Evolutionary conservation across 2,113 vertebrate genomes (phyloP).

Genomic region (Pterocles orientalis): DNA sequence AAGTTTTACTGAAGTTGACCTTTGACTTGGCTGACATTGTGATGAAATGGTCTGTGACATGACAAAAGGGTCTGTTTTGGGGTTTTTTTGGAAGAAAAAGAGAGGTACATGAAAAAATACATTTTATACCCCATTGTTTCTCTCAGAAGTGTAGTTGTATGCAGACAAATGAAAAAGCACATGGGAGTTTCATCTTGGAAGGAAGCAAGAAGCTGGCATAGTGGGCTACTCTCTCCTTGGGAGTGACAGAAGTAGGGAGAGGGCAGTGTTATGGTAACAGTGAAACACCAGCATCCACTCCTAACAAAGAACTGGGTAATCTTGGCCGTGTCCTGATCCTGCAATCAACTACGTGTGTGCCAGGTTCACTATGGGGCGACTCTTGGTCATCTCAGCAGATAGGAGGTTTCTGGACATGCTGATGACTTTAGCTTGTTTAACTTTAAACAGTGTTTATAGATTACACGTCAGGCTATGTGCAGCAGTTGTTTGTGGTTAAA

Average conservation of each 20-base stretch:
- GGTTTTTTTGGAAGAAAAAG: neutral
- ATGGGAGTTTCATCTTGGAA: neutral
- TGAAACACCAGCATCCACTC: neutral
- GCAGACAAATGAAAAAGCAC: neutral
- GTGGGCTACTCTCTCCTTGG: neutral
- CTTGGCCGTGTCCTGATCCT: neutral
- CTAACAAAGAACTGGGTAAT: neutral
- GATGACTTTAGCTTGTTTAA: neutral
- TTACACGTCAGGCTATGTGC: neutral
- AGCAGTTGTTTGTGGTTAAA: neutral
- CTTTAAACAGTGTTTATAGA: neutral
- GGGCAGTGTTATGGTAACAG: neutral
- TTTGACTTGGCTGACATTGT: conserved; percentile 29
- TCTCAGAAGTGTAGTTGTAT: neutral
- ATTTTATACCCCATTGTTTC: neutral
- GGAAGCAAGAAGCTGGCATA: neutral
- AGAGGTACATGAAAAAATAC: conserved; percentile 13
- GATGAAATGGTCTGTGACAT: neutral
- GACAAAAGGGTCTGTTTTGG: neutral
- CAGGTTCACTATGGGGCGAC: neutral
- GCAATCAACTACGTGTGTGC: neutral
- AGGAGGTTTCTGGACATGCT: neutral
- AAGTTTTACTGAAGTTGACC: conserved; percentile 17
- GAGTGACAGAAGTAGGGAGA: neutral
- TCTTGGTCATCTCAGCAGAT: neutral